Conservation (phyloP, 2,113 vertebrate genomes). For the Channa argus region DNA sequence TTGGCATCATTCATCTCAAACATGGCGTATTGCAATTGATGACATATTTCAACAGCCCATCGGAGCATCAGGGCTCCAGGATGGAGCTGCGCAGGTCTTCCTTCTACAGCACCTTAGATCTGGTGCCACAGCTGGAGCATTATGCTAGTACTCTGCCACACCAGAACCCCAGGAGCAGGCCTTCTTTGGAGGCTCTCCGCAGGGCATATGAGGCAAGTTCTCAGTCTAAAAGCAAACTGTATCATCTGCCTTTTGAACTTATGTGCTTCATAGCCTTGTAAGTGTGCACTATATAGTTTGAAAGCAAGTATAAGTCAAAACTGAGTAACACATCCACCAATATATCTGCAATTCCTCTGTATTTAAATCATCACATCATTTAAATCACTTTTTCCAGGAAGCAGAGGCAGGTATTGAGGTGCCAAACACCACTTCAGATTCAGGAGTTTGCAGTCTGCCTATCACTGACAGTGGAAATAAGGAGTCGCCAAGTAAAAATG, state of each 20-base stretch:
- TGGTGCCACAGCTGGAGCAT: conserved; percentile 70
- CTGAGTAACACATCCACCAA: too few species aligned
- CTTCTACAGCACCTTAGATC: conserved; percentile 78
- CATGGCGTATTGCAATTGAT: too few species aligned
- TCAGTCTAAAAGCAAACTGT: neutral
- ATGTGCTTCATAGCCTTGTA: too few species aligned
- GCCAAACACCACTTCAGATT: conserved; percentile 9
- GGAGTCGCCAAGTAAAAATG: neutral
- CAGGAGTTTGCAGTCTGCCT: conserved; percentile 14
- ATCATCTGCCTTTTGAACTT: too few species aligned
- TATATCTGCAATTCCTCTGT: too few species aligned
- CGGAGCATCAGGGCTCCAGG: conserved; percentile 37
- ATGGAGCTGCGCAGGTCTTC: conserved; percentile 64
- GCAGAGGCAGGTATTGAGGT: conserved; percentile 17
- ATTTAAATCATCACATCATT: too few species aligned
- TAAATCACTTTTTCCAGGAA: conserved; percentile 48
- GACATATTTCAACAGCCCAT: neutral
- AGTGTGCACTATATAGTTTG: too few species aligned
- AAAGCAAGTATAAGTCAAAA: too few species aligned
- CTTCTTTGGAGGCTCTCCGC: conserved; percentile 75
- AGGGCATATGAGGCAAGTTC: conserved; percentile 65
- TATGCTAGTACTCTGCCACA: conserved; percentile 64
- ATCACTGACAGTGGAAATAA: conserved; percentile 19
- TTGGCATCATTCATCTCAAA: too few species aligned
- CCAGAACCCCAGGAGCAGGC: conserved; percentile 44